Conservation (phyloP, 2,888 invertebrate species). For the Trichacis sp. region DNA sequence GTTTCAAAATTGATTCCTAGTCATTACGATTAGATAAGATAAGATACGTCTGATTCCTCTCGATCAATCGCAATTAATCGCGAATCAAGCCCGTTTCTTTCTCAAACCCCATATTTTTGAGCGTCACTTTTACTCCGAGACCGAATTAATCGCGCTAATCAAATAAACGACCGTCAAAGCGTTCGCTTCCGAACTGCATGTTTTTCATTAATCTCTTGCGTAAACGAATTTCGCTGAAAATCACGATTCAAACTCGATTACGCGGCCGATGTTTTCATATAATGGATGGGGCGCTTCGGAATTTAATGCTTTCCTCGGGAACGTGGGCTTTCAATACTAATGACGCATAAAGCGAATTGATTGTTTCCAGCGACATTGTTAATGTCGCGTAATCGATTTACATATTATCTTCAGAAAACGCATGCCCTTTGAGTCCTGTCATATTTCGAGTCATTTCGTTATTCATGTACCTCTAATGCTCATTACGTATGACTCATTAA, state of each 20-base stretch:
- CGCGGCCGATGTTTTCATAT: not conserved
- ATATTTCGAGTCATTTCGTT: too few species aligned
- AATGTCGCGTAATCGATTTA: not conserved
- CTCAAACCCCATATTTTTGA: too few species aligned
- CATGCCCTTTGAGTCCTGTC: not conserved
- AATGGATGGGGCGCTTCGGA: not conserved
- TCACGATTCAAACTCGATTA: not conserved
- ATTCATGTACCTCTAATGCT: conserved; percentile 2
- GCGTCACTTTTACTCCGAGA: too few species aligned
- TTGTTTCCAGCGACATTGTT: not conserved
- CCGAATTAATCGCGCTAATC: not conserved
- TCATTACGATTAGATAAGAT: not conserved
- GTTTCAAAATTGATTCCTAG: not conserved
- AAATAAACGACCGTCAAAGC: not conserved
- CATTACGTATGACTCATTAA: conserved; percentile 39
- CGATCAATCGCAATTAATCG: not conserved
- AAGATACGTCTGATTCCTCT: not conserved
- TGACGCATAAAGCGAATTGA: not conserved
- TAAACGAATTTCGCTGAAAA: not conserved
- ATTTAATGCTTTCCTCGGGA: not conserved
- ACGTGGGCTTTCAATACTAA: not conserved
- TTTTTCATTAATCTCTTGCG: not conserved
- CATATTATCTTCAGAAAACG: not conserved
- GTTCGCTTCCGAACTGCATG: too few species aligned
- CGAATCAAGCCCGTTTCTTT: not conserved